Evolutionary conservation across 1,140 invertebrate species (phyloP).

Genomic region (Lutraria rhynchaena): DNA sequence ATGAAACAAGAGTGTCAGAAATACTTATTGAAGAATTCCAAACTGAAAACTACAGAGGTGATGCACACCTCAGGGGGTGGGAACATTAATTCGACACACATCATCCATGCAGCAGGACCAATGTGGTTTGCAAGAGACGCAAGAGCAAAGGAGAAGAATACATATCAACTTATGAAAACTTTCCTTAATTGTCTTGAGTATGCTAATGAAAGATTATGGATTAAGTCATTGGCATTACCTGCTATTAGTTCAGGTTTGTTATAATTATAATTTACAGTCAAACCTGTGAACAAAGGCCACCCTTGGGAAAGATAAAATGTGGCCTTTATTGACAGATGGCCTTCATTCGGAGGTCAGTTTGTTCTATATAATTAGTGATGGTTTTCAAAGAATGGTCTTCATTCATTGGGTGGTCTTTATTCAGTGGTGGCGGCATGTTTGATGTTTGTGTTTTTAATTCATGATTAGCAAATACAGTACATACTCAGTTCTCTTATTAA

Average conservation of each 20-base stretch:
- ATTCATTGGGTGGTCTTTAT: too few relatives aligned
- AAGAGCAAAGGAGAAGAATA: constrained; percentile 20
- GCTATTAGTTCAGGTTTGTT: constrained; percentile 69
- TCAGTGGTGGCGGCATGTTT: too few relatives aligned
- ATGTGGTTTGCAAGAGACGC: constrained; percentile 20
- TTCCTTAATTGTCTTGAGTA: constrained; percentile 67
- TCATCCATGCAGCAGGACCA: constrained; percentile 67
- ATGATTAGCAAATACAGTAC: too few relatives aligned
- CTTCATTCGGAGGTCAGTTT: too few relatives aligned
- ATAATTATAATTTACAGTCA: too few relatives aligned
- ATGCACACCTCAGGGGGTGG: constrained; percentile 51
- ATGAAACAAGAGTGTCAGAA: constrained; percentile 35
- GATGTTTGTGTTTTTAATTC: too few relatives aligned
- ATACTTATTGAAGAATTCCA: constrained; percentile 12
- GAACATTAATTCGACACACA: constrained; percentile 45
- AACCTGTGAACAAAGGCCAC: too few relatives aligned
- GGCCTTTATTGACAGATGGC: too few relatives aligned
- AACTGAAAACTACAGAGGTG: constrained; percentile 46
- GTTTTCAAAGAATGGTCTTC: too few relatives aligned
- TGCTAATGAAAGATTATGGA: constrained; percentile 57
- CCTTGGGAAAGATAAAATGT: too few relatives aligned
- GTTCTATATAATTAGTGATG: too few relatives aligned
- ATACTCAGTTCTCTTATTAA: too few relatives aligned
- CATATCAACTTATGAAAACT: constrained; percentile 55
- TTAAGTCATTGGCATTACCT: constrained; percentile 65